Percentiles rank a stretch among this genome's conserved stretches.
Conservation (phyloP, 2,888 invertebrate genomes). For the Strigamia maritima region DNA sequence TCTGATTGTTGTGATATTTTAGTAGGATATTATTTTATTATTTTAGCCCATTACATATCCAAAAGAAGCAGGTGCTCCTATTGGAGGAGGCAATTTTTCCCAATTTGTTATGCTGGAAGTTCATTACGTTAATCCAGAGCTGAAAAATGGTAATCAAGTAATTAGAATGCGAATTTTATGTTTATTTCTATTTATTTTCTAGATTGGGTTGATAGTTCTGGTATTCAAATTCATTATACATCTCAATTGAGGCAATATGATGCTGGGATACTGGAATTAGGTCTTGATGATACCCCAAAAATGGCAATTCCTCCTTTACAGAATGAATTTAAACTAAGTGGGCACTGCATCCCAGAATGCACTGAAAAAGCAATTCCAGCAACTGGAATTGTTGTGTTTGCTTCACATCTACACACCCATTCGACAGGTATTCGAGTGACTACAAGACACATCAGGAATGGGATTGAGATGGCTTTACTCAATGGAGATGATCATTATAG, state of each 20-base stretch:
- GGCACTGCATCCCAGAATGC: conserved; percentile 89
- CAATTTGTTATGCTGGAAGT: conserved; percentile 90
- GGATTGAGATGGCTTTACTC: conserved; percentile 74
- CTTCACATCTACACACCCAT: conserved; percentile 96
- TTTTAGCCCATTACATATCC: conserved; percentile 55
- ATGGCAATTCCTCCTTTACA: conserved; percentile 93
- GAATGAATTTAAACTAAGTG: conserved; percentile 71
- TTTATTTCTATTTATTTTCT: conserved; percentile 34
- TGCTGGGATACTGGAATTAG: conserved; percentile 94
- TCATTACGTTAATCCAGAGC: conserved; percentile 92
- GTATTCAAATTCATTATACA: conserved; percentile 76
- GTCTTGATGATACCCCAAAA: conserved; percentile 94
- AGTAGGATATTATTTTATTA: neutral
- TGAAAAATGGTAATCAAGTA: conserved; percentile 52
- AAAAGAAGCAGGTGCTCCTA: conserved; percentile 81
- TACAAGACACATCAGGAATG: conserved; percentile 77
- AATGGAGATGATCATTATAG: conserved; percentile 94
- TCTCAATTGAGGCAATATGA: conserved; percentile 73
- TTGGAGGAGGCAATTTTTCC: conserved; percentile 82
- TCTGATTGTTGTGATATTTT: too few species aligned
- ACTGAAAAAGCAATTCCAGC: conserved; percentile 67
- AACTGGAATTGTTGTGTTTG: conserved; percentile 85
- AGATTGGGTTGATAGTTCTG: conserved; percentile 86
- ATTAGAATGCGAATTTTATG: neutral
- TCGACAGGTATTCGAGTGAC: conserved; percentile 78